Base-by-base conservation (phyloP, 2,113 vertebrate genomes). In the Ptilorrhoa leucosticta region DNA sequence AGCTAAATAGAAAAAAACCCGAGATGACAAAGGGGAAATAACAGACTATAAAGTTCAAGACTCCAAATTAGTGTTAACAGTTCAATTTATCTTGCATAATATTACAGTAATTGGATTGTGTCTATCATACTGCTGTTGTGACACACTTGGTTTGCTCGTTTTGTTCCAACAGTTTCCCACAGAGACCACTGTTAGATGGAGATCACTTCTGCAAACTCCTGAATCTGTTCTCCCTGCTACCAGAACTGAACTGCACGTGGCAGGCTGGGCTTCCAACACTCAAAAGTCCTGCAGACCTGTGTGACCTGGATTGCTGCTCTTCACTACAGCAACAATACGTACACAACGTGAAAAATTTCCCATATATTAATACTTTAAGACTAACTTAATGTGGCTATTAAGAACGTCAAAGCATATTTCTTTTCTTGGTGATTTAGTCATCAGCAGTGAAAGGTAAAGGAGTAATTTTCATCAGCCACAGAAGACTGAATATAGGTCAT, bases 381-480 rank as follows among this genome's bases (percentile, higher is more conserved):
- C 63, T 48, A 88, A 85, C 37, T 69, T 82, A 53, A 81, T 51
- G 65, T 6, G 4, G 19, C 54, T 76, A 57, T 79, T 79, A 91
- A 65, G 42, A 72, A 54, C 35, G 63, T 31, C 76, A 75, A 56
- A 53, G 77, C 48, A 47, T 80, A 76, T 72, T 84, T 94, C 77
- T 91, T 91, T 68, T 87, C 58, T 89, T 84, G 30, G 72, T 87
- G 66, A 61, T 80, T 95, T 63, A 94, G 81, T 94, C 93, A 89
- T 91, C 89, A 92, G 80, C 68, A 91, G 13, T 33, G 83, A 91
- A 94, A 95, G 66, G 83, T 72, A 93, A 83, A 93, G 42, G 63
- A 87, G 70, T 82, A 89, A 96, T 96, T 96, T 96, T 95, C 93
- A 95, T 96, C 93, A 96, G 80, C 69, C 86, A 84, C 94, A 96